These are phyloP conservation scores for Epinephelus cyanopodus DNA, from an alignment of 2,113 vertebrate species.

Conservation along the genomic window DNA sequence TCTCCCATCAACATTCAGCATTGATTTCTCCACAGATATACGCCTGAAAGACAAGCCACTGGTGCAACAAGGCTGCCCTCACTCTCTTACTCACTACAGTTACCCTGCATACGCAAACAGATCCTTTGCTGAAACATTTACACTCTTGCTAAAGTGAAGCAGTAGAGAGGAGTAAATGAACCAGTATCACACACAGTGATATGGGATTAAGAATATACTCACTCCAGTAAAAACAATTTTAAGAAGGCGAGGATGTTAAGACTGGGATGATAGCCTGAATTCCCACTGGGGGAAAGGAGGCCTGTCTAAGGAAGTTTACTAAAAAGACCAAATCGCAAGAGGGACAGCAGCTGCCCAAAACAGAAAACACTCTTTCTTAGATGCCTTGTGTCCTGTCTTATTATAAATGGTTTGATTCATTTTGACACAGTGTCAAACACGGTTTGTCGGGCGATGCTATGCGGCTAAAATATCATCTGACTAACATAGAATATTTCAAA, in stretches of 20 bases:
- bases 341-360: conserved; percentile 37
- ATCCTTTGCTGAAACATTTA: conserved; percentile 57
- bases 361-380: conserved; percentile 12
- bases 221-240: conserved; percentile 42
- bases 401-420: conserved; percentile 40
- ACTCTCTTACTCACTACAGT: conserved; percentile 65
- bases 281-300: conserved; percentile 9
- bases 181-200: conserved; percentile 45
- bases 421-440: conserved; percentile 47
- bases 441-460: not conserved
- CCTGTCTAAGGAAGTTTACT: conserved; percentile 41
- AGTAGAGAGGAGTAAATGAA: conserved; percentile 59
- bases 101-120: conserved; percentile 54
- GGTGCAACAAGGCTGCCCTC: conserved; percentile 67
- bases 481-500: conserved; percentile 37
- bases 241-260: conserved; percentile 29
- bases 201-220: conserved; percentile 52
- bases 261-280: conserved; percentile 35
- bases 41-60: conserved; percentile 68
- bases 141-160: conserved; percentile 50
- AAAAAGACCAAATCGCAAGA: conserved; percentile 34
- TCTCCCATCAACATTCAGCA: conserved; percentile 77
- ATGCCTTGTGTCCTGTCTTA: conserved; percentile 23
- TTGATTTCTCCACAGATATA: conserved; percentile 77
- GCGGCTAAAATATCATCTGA: conserved; percentile 40